Conservation (phyloP, 2,113 vertebrate species). For the Pygoscelis antarcticus region DNA sequence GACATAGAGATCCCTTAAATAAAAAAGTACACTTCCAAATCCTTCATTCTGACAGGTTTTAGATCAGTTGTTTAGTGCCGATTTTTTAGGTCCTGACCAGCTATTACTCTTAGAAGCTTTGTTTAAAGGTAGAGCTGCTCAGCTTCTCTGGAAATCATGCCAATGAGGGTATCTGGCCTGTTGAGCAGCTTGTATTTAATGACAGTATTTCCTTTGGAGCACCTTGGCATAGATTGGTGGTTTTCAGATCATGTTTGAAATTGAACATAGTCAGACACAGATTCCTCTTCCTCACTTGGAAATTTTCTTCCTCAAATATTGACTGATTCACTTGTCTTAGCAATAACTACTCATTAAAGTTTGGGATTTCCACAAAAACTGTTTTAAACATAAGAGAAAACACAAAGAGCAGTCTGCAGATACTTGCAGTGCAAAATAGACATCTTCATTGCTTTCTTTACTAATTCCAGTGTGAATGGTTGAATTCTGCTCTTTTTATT, state of each 20-base stretch:
- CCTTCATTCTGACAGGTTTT: background rate
- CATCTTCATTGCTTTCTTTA: background rate
- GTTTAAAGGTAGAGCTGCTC: background rate
- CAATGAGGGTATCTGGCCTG: rapidly evolving
- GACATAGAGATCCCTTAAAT: background rate
- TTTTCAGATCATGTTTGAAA: background rate
- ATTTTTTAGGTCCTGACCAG: background rate
- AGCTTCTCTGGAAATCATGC: background rate
- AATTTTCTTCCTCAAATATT: background rate
- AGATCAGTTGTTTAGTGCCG: background rate
- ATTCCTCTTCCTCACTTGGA: background rate
- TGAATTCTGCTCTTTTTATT: background rate
- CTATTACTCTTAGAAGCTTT: background rate
- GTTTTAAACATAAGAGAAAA: background rate
- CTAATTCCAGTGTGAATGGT: background rate
- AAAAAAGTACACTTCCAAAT: background rate
- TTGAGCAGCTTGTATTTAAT: background rate
- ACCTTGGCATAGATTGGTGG: rapidly evolving
- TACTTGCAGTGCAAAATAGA: background rate
- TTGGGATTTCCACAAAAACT: background rate
- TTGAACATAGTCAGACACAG: background rate
- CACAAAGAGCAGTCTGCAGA: background rate
- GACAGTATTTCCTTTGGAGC: rapidly evolving
- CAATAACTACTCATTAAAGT: background rate
- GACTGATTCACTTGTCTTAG: background rate